Evolutionary conservation across 2,113 vertebrate species (phyloP).

Genomic region (Colinus virginianus): DNA sequence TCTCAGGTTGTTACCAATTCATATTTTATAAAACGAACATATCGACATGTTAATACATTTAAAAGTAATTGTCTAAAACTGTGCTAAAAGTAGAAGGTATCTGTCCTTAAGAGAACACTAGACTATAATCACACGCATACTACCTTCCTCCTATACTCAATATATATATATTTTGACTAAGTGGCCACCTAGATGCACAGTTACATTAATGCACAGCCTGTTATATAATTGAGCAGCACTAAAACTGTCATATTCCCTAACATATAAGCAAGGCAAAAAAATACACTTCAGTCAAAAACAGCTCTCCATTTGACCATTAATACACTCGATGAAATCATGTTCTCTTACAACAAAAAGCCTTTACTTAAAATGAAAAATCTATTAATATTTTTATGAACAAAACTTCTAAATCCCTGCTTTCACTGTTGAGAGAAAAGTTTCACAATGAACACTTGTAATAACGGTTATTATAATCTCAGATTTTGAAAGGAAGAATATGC

Average conservation of each 20-base stretch:
- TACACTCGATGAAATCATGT: background rate
- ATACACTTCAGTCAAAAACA: background rate
- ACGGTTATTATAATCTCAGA: background rate
- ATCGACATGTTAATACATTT: background rate
- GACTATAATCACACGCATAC: background rate
- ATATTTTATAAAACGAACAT: background rate
- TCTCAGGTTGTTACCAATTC: background rate
- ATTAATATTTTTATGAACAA: background rate
- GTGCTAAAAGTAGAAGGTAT: background rate
- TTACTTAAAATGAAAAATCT: background rate
- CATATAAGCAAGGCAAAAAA: background rate
- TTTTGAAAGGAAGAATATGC: background rate
- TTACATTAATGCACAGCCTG: background rate
- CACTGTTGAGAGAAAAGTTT: background rate
- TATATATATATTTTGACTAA: background rate
- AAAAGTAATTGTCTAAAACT: background rate
- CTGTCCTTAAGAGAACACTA: background rate
- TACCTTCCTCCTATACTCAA: background rate
- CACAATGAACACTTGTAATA: rapidly evolving
- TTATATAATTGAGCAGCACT: background rate
- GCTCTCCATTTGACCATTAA: background rate
- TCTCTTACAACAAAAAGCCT: background rate
- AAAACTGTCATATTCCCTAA: background rate
- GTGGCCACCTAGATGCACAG: background rate
- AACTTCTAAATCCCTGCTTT: background rate